Conservation (phyloP, 2,888 invertebrate species). For the Marasmarcha lunaedactyla region DNA sequence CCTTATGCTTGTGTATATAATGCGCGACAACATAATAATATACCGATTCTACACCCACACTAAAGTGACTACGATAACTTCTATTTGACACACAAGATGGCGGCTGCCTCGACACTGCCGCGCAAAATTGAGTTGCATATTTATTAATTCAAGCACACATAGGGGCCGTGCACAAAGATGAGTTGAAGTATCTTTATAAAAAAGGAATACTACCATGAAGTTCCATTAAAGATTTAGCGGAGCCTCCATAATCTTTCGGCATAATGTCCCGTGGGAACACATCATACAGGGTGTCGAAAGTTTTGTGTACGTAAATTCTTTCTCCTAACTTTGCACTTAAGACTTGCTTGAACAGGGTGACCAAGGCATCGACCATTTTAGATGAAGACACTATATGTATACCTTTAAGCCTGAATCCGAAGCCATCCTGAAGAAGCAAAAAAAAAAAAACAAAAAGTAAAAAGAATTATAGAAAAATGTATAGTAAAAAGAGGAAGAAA, state of each 20-base stretch:
- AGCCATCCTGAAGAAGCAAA: constrained; percentile 19
- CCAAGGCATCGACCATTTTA: constrained; percentile 13
- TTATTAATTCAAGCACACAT: no score
- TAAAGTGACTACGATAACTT: no score
- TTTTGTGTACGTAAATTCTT: constrained; percentile 13
- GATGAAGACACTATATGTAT: constrained; percentile 16
- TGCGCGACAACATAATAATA: no score
- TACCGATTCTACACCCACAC: no score
- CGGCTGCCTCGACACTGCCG: no score
- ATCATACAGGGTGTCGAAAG: constrained; percentile 20
- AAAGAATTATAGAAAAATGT: no score
- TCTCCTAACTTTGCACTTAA: constrained; percentile 12
- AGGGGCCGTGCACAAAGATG: no score
- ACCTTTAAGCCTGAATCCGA: constrained; percentile 15
- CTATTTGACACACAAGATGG: no score
- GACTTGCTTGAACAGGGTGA: constrained; percentile 10
- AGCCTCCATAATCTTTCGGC: constrained; percentile 28
- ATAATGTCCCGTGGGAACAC: constrained; percentile 22
- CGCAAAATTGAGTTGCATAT: no score
- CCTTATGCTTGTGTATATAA: no score
- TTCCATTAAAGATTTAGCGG: constrained; percentile 18
- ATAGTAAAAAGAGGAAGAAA: no score
- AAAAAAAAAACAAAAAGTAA: not conserved
- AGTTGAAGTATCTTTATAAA: no score
- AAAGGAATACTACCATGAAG: constrained; percentile 22